Conservation (phyloP, 2,888 invertebrate genomes). For the Ichneumon xanthorius region DNA sequence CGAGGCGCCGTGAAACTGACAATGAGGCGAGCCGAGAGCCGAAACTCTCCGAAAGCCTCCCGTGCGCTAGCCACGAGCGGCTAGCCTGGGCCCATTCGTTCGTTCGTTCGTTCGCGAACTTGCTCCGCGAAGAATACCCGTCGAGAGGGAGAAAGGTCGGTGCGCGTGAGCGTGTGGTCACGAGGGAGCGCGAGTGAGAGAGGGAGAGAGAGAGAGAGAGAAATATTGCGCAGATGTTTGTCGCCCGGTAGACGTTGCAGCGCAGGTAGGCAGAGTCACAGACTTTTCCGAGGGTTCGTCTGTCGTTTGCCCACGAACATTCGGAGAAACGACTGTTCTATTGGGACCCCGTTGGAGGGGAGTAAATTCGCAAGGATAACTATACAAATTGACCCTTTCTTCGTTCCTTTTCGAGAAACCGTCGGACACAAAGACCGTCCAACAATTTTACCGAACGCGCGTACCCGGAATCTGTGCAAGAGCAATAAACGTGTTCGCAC, state of each 20-base stretch:
- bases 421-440: neutral
- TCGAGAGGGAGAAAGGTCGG: conserved; percentile 67
- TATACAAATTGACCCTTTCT: conserved; percentile 30
- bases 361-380: conserved; percentile 12
- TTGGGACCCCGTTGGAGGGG: neutral
- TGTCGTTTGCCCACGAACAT: neutral
- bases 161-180: conserved; percentile 51
- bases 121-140: conserved; percentile 61
- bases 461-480: neutral
- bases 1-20: conserved; percentile 68
- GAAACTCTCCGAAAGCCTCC: conserved; percentile 60
- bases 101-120: conserved; percentile 62
- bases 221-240: conserved; percentile 69
- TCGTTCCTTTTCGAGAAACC: conserved; percentile 28
- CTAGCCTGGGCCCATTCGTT: conserved; percentile 44
- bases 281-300: conserved; percentile 40
- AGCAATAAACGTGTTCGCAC: neutral
- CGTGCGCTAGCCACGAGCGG: conserved; percentile 53
- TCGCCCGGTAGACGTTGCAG: conserved; percentile 59
- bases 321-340: conserved; percentile 18
- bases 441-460: neutral
- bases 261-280: conserved; percentile 60
- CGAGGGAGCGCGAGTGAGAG: conserved; percentile 51
- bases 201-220: conserved; percentile 58
- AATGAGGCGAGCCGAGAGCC: conserved; percentile 62